A percentile compares a stretch with the other conserved stretches of the same genome.
Evolutionary conservation across 2,888 invertebrate genomes (phyloP).

Genomic region (Eristalis arbustorum): DNA sequence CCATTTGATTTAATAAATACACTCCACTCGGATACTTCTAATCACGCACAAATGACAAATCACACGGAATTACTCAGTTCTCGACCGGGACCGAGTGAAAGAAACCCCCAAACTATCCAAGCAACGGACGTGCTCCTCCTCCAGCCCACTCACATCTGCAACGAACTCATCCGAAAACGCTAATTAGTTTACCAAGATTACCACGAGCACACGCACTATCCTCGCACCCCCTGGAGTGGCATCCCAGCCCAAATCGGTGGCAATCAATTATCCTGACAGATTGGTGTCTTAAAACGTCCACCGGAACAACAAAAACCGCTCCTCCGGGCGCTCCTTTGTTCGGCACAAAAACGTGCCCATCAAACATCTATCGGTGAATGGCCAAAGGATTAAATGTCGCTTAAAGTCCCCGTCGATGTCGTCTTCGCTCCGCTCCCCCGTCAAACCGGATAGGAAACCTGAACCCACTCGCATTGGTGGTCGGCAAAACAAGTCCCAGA

Average conservation of each 20-base stretch:
- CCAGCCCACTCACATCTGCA: conserved; percentile 43
- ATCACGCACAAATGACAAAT: conserved; percentile 55
- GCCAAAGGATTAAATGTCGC: conserved; percentile 68
- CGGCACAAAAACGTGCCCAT: conserved; percentile 60
- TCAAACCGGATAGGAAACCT: conserved; percentile 23
- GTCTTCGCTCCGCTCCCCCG: conserved; percentile 30
- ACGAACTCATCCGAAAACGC: conserved; percentile 42
- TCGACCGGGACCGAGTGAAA: background rate
- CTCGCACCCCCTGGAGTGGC: background rate
- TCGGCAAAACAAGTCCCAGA: conserved; percentile 34
- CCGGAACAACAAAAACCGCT: conserved; percentile 62
- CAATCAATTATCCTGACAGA: conserved; percentile 69
- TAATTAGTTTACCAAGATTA: conserved; percentile 68
- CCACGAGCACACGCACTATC: conserved; percentile 32
- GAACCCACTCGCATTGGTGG: conserved; percentile 35
- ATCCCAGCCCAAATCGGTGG: conserved; percentile 52
- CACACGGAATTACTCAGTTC: conserved; percentile 35
- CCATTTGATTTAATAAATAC: conserved; percentile 54
- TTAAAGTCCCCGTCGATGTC: conserved; percentile 52
- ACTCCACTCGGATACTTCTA: conserved; percentile 4
- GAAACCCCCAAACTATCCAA: conserved; percentile 3
- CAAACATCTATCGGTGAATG: conserved; percentile 70
- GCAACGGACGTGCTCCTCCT: conserved; percentile 14
- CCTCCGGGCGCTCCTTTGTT: conserved; percentile 41
- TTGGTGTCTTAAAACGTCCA: conserved; percentile 68